Conservation (phyloP, 2,113 vertebrate genomes). For the Nematolebias whitei region DNA sequence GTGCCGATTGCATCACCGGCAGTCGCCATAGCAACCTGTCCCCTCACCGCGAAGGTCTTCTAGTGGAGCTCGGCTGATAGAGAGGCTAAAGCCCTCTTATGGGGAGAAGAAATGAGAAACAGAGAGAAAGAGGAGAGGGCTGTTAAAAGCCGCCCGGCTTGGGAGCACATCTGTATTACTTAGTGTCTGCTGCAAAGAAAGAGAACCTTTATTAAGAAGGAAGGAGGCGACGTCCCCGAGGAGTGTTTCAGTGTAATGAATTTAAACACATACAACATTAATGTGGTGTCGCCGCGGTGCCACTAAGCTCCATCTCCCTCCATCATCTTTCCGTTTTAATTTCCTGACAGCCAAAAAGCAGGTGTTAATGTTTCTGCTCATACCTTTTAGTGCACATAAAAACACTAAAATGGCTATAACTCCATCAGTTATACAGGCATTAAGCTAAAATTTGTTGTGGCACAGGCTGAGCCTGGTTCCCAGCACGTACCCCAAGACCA, state of each 20-base stretch:
- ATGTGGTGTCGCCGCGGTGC: slow-evolving; percentile 45
- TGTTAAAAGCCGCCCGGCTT: slow-evolving; percentile 42
- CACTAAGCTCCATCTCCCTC: slow-evolving; percentile 47
- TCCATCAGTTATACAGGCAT: too few species aligned
- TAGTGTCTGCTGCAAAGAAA: slow-evolving; percentile 65
- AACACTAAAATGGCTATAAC: too few species aligned
- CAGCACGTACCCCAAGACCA: too few species aligned
- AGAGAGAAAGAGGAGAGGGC: slow-evolving; percentile 27
- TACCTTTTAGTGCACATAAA: too few species aligned
- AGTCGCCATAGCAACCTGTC: slow-evolving; percentile 75
- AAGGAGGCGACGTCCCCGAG: slow-evolving; percentile 64
- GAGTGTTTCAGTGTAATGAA: slow-evolving; percentile 68
- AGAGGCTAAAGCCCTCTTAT: slow-evolving; percentile 60
- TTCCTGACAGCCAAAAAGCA: slow-evolving; percentile 41
- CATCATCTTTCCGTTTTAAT: slow-evolving; percentile 44
- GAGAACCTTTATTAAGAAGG: slow-evolving; percentile 63
- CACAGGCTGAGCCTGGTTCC: too few species aligned
- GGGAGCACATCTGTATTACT: slow-evolving; percentile 71
- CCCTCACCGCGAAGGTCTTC: slow-evolving; percentile 52
- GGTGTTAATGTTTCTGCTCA: too few species aligned
- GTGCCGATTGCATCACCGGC: slow-evolving; percentile 61
- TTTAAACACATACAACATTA: slow-evolving; percentile 68
- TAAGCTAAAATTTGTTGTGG: too few species aligned
- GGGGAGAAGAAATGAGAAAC: slow-evolving; percentile 28
- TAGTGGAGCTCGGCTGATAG: slow-evolving; percentile 51